Evolutionary conservation across 2,888 invertebrate species (phyloP), one percentile per base, ranked within the genome.

Genomic region (Drosophila siamana): DNA sequence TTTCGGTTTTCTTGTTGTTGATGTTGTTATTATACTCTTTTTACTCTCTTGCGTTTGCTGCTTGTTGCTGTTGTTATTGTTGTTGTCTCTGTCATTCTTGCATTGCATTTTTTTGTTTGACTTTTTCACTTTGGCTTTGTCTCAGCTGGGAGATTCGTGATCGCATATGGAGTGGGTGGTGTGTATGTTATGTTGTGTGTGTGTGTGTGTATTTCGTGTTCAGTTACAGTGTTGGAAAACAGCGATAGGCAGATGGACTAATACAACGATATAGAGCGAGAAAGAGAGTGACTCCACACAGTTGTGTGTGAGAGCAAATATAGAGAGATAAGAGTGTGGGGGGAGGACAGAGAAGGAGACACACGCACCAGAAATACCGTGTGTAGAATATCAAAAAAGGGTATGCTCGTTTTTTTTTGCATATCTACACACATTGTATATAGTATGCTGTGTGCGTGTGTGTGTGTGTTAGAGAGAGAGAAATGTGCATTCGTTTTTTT

Each of bases 401-500:
- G 60, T 55, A 19, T 38, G 38, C 38, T 4, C 7, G 24, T 38
- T 60, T 26, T 28, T 5, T 60, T 33, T 28, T 9, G 5, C 8
- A 69, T 36, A 69, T 54, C 69, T 47, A 36, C 28, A 60, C 74
- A 74, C 41, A 55, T 40, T 9, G 48, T 54, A 59, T 48, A 48
- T 40, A 15, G 43, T 50, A 47, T 36, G 38, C 41, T 55, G 66
- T 51, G 44, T 43, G 56, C 28, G 43, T 56, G 50, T 52, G 44
- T 59, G 38, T 65, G 30, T 26, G 38, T 71, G 51, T 28, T 56
- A 43, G 47, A 75, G 52, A 51, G 55, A 71, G 54, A 48, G 41
- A 74, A 52, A 50, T 59, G 76, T 76, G 66, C 62, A 56, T 56
- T 63, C 47, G 47, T 59, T 65, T 36, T 36, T 55, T 1, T 28